Evolutionary conservation across 2,113 vertebrate species (phyloP), one percentile per base, ranked within the genome.

Genomic region (Seriola aureovittata): DNA sequence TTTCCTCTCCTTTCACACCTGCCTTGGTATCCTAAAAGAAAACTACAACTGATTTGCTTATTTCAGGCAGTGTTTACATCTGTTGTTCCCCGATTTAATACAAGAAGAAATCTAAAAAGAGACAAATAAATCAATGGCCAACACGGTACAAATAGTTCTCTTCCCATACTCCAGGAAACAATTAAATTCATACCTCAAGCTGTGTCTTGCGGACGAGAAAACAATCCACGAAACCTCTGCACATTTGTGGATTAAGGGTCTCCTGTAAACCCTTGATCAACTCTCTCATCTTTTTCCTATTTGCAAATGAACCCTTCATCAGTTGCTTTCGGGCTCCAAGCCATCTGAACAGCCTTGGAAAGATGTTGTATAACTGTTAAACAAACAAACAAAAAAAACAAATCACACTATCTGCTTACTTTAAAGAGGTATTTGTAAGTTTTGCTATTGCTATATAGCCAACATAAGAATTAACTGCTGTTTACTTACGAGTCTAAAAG

Each of bases 351-450:
- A 85, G 34, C 64, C 66, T 67, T 32, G 89, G 85, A 36, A 85
- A 87, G 46, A 32, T 40, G 74, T 88, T 88, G 64, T 86, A 90
- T 21, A 91, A 10, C 86, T 90, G 72, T 38, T 21, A 19, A 38
- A 34, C 0, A 77, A 55, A 66, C 23, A 25, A 66, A 44, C 11
- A 66, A 25, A 42, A 42, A 9, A 42, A 11, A 9, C 8, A 42
- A 42, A 38, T 38, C 8, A 38, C 4, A 38, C 8, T 38, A 29
- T 29, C 29, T 29, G 29, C 29, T 29, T 29, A 29, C 29, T 29
- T 29, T 29, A 36, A 36, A 36, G 6, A 36, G 34, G 34, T 36
- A 36, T 36, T 36, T 36, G 34, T 36, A 5, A 36, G 34, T 36
- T 36, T 36, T 29, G 29, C 29, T 29, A 29, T 29, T 29, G 29